These are phyloP conservation scores for Potorous gilbertii DNA, from an alignment of 2,797 vertebrate species.

Conservation along the genomic window DNA sequence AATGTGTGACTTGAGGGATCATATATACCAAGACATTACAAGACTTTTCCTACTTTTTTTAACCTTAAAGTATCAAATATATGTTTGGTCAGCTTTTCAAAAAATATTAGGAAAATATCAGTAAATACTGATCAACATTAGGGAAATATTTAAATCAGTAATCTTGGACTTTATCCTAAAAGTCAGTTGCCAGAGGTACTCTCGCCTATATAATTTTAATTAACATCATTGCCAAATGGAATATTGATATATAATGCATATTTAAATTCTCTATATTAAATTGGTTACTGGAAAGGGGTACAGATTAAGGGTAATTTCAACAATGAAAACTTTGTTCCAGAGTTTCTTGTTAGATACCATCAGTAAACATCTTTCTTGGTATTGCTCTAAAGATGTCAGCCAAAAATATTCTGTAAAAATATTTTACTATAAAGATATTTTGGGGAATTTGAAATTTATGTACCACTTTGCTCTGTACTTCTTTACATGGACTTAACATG, in stretches of 20 bases:
- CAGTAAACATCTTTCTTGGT: neutral
- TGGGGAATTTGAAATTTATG: neutral
- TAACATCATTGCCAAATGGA: neutral
- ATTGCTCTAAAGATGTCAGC: neutral
- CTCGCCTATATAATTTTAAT: neutral
- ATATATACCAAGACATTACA: too few relatives aligned
- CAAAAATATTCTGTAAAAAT: neutral
- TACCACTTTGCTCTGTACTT: neutral
- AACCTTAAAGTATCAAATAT: neutral
- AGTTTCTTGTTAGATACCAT: neutral
- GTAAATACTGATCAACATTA: neutral
- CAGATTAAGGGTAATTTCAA: neutral
- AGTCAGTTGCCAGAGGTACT: neutral
- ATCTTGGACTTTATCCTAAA: too few relatives aligned
- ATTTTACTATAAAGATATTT: neutral
- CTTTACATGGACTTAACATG: neutral
- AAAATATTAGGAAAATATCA: neutral
- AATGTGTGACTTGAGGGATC: neutral
- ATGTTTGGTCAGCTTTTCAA: neutral
- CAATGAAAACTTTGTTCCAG: neutral
- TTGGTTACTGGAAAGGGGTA: neutral
- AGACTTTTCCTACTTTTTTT: neutral
- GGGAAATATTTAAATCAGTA: neutral
- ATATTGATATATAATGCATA: fast-evolving
- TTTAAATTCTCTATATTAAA: neutral